Base-by-base conservation (phyloP, 2,113 vertebrate species). In the Trematomus loennbergii region DNA sequence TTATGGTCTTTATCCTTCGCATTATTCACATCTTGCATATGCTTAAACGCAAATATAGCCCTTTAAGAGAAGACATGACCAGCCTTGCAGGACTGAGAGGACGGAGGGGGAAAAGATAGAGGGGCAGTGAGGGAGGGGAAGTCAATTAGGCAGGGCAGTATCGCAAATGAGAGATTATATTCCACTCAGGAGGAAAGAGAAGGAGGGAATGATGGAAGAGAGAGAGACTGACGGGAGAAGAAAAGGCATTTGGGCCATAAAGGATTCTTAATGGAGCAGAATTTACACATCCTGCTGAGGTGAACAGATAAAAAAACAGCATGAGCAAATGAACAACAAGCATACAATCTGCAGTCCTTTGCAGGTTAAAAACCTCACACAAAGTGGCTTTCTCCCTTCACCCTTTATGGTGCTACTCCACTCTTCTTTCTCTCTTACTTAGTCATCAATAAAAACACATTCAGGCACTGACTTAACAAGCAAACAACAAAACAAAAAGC, bases 181-280 rank as follows among this genome's bases (percentile, higher is more conserved):
- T 79, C 59, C 60, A 68, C 78, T 53, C 16, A 79, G 68, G 70
- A 89, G 53, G 59, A 79, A 68, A 70, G 25, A 33, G 52, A 66
- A 69, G 29, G 43, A 72, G 65, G 60, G 9, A 72, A 60, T 55
- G 75, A 75, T 72, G 73, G 63, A 75, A 75, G 43, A 22, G 68
- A 69, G 11, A 1, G 63, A 70, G 63, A 43, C 55, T 7, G 74
- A 71, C 16, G 8, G n/a, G 61, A 54, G 49, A 67, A 40, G 58
- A 46, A 20, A 73, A 79, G 69, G 74, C 82, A 74, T 70, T 46
- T 53, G 67, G 54, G 50, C 78, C 66, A 78, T 90, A 79, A 89
- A 89, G 29, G 74, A 80, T 90, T 79, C 53, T 88, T 92, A 94
- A 94, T 92, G 89, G 83, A 88, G 91, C 91, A 92, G 88, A 94